Evolutionary conservation across 2,113 vertebrate species (phyloP).

Genomic region (Noctilio leporinus): DNA sequence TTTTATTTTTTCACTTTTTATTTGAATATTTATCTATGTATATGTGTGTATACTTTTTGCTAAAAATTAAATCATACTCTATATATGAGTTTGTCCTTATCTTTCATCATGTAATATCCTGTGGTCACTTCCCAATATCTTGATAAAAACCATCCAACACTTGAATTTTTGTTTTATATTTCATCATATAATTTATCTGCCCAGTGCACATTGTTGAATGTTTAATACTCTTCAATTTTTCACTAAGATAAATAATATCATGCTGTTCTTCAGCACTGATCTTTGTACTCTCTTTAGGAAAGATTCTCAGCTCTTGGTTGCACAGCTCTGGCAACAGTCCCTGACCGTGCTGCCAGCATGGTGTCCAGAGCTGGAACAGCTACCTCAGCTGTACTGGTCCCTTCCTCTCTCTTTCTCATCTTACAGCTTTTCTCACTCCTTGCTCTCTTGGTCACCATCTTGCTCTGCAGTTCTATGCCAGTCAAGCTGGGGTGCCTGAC

Average conservation of each 20-base stretch:
- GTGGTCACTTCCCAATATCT: neutral
- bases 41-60: neutral
- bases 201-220: neutral
- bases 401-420: neutral
- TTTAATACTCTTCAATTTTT: neutral
- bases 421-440: neutral
- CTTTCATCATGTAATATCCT: neutral
- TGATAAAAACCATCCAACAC: neutral
- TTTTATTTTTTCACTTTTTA: neutral
- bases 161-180: neutral
- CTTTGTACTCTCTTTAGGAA: neutral
- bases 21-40: neutral
- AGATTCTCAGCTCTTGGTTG: neutral
- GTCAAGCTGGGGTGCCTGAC: constrained; percentile 55
- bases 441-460: neutral
- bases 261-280: neutral
- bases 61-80: neutral
- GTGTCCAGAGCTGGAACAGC: neutral
- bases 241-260: neutral
- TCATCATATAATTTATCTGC: neutral
- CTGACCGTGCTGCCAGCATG: constrained; percentile 40
- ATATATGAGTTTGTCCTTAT: neutral
- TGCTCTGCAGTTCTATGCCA: constrained; percentile 37
- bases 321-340: neutral
- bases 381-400: neutral